Conservation (phyloP, 1,140 invertebrate genomes). For the Anagrus nilaparvatae region DNA sequence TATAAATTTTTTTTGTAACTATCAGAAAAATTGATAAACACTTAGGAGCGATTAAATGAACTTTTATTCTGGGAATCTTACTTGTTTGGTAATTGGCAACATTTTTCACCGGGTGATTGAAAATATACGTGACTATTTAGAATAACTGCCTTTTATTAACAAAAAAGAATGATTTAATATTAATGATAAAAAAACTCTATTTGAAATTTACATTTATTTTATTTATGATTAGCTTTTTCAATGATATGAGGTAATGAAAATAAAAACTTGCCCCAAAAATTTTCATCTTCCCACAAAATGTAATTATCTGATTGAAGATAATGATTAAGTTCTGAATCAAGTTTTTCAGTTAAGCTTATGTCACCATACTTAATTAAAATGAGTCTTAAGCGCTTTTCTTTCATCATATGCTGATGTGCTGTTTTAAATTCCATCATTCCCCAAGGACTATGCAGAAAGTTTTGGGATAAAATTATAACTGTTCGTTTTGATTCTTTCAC, state of each 20-base stretch:
- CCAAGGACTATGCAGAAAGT: constrained; percentile 77
- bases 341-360: constrained; percentile 48
- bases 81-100: too few species aligned
- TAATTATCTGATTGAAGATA: constrained; percentile 84
- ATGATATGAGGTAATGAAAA: constrained; percentile 63
- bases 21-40: too few species aligned
- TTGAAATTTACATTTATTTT: too few species aligned
- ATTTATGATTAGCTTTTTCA: too few species aligned
- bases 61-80: too few species aligned
- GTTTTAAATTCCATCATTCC: constrained; percentile 75
- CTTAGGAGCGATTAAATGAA: too few species aligned
- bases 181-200: too few species aligned
- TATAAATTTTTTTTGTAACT: too few species aligned
- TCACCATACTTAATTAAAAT: constrained; percentile 73
- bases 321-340: constrained; percentile 64
- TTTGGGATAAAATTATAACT: constrained; percentile 69
- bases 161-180: too few species aligned
- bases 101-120: too few species aligned
- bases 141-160: too few species aligned
- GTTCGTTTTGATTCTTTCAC: constrained; percentile 71
- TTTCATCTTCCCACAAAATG: constrained; percentile 67
- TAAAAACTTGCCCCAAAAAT: constrained; percentile 76
- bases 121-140: too few species aligned
- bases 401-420: constrained; percentile 65
- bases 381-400: constrained; percentile 57